phyloP scores from a whole-genome alignment of 1,140 invertebrate species.

The Aphaenogaster floridana region DNA sequence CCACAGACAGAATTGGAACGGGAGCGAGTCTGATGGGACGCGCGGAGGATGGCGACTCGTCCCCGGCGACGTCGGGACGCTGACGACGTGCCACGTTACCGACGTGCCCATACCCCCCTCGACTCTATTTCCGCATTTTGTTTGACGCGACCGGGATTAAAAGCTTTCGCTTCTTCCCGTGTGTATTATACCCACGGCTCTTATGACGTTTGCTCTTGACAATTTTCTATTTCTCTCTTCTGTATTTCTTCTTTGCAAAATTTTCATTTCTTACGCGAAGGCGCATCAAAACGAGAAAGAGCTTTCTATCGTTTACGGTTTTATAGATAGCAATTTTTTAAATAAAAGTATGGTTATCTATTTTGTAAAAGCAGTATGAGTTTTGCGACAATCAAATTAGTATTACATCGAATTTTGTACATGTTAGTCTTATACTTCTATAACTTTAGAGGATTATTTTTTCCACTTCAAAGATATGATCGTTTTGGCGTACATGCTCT shows the following conservation, averaged over 20 bases:
- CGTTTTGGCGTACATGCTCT: background rate
- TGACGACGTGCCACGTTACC: conserved; percentile 57
- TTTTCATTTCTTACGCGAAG: background rate
- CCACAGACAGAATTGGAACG: conserved; percentile 56
- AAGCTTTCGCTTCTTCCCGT: conserved; percentile 76
- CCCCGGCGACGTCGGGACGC: conserved; percentile 53
- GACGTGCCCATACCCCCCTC: conserved; percentile 28
- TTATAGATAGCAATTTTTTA: background rate
- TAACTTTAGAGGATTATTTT: background rate
- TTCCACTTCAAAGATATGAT: background rate
- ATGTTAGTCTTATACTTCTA: background rate
- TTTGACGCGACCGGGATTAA: conserved; percentile 81
- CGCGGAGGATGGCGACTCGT: conserved; percentile 71
- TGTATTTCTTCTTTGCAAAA: background rate
- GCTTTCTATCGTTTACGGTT: background rate
- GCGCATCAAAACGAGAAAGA: background rate
- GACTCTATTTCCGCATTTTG: conserved; percentile 76
- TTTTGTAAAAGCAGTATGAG: background rate
- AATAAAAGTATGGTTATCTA: background rate
- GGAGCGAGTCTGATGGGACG: conserved; percentile 74
- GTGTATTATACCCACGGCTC: background rate
- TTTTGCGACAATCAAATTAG: background rate
- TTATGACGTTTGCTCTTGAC: conserved; percentile 29
- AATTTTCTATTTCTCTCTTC: background rate
- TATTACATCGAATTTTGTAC: background rate